A percentile compares a stretch with the other conserved stretches of the same genome.
Evolutionary conservation across 2,797 vertebrate species (phyloP).

Genomic region (Chaunax sp.): DNA sequence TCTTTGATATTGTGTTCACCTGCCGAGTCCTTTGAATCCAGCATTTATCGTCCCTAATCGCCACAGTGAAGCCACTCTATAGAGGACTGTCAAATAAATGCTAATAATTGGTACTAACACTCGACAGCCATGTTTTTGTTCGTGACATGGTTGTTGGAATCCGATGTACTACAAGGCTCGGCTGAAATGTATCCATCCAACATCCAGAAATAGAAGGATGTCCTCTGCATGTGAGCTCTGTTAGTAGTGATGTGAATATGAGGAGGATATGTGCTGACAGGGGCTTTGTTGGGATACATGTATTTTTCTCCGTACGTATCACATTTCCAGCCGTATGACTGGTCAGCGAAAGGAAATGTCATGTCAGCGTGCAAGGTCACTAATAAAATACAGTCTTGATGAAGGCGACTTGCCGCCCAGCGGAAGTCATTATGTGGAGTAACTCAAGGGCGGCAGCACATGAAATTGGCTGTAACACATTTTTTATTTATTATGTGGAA

Average conservation of each 20-base stretch:
- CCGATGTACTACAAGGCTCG: constrained; percentile 46
- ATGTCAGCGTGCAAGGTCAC: constrained; percentile 60
- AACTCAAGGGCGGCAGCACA: constrained; percentile 4
- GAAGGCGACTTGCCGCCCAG: background rate
- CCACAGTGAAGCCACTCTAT: background rate
- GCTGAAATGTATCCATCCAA: constrained; percentile 49
- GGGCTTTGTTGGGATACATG: constrained; percentile 46
- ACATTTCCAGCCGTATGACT: constrained; percentile 57
- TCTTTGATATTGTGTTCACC: constrained; percentile 7
- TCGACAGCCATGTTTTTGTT: constrained; percentile 19
- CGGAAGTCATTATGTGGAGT: constrained; percentile 1
- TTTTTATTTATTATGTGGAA: background rate
- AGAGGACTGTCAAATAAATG: background rate
- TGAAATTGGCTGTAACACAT: background rate
- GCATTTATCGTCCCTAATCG: background rate
- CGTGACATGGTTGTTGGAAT: constrained; percentile 36
- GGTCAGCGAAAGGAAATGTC: constrained; percentile 71
- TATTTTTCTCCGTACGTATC: constrained; percentile 58
- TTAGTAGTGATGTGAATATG: constrained; percentile 63
- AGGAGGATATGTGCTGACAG: constrained; percentile 62
- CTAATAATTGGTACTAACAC: constrained; percentile 5
- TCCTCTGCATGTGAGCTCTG: constrained; percentile 60
- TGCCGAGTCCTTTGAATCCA: background rate
- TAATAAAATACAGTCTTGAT: constrained; percentile 37
- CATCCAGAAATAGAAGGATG: constrained; percentile 62